These are phyloP conservation scores for Macropodus opercularis DNA, from an alignment of 2,797 vertebrate genomes.

Conservation along the genomic window DNA sequence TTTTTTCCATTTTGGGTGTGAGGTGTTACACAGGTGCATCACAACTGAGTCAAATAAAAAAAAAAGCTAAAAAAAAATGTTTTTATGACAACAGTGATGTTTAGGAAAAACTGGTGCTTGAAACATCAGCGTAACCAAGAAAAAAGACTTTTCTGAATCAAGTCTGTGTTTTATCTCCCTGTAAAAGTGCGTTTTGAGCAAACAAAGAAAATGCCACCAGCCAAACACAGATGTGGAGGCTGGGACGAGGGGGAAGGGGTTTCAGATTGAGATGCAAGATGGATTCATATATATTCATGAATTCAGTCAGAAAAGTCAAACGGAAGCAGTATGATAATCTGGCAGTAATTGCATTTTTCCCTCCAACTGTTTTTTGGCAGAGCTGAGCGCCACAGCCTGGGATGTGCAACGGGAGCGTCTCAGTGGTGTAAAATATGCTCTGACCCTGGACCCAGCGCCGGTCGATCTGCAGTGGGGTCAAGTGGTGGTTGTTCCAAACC, in stretches of 20 bases:
- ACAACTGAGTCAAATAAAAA: too few species aligned
- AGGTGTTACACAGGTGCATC: too few species aligned
- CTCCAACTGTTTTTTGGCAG: constrained; percentile 73
- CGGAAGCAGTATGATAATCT: constrained; percentile 81
- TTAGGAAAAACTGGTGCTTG: constrained; percentile 19
- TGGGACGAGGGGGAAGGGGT: constrained; percentile 15
- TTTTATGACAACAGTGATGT: too few species aligned
- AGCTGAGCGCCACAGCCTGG: constrained; percentile 56
- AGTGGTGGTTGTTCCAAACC: constrained; percentile 70
- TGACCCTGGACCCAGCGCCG: constrained; percentile 61
- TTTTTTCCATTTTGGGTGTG: too few species aligned
- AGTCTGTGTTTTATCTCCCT: constrained; percentile 40
- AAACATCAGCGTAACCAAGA: constrained; percentile 10
- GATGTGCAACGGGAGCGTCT: constrained; percentile 40
- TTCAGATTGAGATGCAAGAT: constrained; percentile 79
- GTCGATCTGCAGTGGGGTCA: constrained; percentile 69
- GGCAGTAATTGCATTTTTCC: constrained; percentile 78
- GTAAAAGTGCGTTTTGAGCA: constrained; percentile 52
- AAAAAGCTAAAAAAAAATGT: too few species aligned
- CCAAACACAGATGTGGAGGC: constrained; percentile 56
- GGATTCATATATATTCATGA: constrained; percentile 83
- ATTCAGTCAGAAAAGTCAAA: constrained; percentile 81
- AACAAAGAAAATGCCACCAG: constrained; percentile 73
- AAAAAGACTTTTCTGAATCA: constrained; percentile 36
- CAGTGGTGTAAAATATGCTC: constrained; percentile 54